Percentiles rank a stretch among this genome's conserved stretches.
Evolutionary conservation across 2,113 vertebrate genomes (phyloP).

Genomic region (Ranitomeya imitator): DNA sequence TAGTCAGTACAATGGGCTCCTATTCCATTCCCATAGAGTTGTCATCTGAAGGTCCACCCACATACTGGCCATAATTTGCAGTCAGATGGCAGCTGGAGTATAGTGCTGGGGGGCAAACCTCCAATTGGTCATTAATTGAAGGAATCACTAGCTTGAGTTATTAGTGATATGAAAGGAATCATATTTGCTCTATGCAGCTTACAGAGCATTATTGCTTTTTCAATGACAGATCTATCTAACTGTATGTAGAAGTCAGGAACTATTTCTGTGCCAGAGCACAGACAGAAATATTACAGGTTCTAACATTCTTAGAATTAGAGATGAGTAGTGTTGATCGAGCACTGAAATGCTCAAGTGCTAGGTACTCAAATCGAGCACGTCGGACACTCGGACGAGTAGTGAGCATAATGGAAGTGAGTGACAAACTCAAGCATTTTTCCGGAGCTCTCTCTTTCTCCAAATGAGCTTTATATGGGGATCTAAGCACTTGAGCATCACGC

Average conservation of each 20-base stretch:
- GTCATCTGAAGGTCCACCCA: slow-evolving; percentile 80
- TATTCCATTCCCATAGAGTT: slow-evolving; percentile 64
- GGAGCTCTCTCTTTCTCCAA: too few species aligned
- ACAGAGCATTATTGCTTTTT: slow-evolving; percentile 62
- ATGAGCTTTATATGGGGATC: too few species aligned
- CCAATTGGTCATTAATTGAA: slow-evolving; percentile 79
- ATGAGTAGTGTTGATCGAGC: too few species aligned
- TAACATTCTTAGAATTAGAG: neutral
- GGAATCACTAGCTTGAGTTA: slow-evolving; percentile 84
- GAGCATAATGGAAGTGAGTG: too few species aligned
- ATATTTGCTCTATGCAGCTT: slow-evolving; percentile 61
- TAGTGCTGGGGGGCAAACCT: slow-evolving; percentile 74
- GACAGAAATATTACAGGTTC: neutral
- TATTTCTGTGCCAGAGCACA: neutral
- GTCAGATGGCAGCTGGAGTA: slow-evolving; percentile 82
- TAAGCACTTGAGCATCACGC: too few species aligned
- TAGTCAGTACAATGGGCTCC: slow-evolving; percentile 62
- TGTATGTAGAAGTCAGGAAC: neutral
- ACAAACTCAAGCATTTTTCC: too few species aligned
- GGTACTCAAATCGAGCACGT: too few species aligned
- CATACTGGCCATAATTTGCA: slow-evolving; percentile 85
- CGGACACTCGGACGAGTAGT: too few species aligned
- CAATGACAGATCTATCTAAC: slow-evolving; percentile 57
- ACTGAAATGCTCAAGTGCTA: too few species aligned
- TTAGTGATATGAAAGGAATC: slow-evolving; percentile 75